These are phyloP conservation scores for Zygaena filipendulae DNA, from an alignment of 2,888 invertebrate species.

Conservation along the genomic window DNA sequence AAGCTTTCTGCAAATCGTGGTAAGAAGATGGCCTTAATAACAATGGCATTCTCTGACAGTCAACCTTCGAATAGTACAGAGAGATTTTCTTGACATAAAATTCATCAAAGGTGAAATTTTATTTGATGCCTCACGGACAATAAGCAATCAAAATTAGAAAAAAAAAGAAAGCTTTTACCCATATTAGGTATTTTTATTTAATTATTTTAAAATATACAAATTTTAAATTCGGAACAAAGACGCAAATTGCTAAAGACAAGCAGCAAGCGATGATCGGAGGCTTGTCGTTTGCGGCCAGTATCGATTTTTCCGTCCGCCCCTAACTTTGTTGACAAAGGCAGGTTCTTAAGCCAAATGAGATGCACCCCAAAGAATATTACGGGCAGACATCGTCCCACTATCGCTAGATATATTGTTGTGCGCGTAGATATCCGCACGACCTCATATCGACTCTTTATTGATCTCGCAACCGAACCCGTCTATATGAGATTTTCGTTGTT, in stretches of 20 bases:
- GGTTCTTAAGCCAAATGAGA: conserved; percentile 69
- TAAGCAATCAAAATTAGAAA: too few relatives aligned
- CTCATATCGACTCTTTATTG: conserved; percentile 23
- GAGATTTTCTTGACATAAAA: too few relatives aligned
- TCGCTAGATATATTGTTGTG: conserved; percentile 20
- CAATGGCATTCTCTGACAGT: too few relatives aligned
- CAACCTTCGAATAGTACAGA: too few relatives aligned
- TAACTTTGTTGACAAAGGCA: conserved; percentile 67
- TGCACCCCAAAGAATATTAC: conserved; percentile 70
- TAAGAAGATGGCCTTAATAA: too few relatives aligned
- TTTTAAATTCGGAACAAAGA: conserved; percentile 35
- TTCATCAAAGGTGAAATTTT: too few relatives aligned
- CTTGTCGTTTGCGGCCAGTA: conserved; percentile 48
- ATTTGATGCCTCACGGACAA: too few relatives aligned
- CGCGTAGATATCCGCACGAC: conserved; percentile 18
- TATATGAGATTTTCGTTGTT: conserved; percentile 16
- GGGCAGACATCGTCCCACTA: conserved; percentile 62
- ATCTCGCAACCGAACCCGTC: conserved; percentile 20
- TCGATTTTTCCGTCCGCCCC: conserved; percentile 63
- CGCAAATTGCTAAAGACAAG: conserved; percentile 43
- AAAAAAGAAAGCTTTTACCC: too few relatives aligned
- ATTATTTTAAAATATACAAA: not conserved
- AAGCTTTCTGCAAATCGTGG: too few relatives aligned
- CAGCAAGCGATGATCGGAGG: conserved; percentile 43
- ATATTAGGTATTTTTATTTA: not conserved